phyloP scores from a whole-genome alignment of 1,140 invertebrate genomes.

The Colletes gigas region DNA sequence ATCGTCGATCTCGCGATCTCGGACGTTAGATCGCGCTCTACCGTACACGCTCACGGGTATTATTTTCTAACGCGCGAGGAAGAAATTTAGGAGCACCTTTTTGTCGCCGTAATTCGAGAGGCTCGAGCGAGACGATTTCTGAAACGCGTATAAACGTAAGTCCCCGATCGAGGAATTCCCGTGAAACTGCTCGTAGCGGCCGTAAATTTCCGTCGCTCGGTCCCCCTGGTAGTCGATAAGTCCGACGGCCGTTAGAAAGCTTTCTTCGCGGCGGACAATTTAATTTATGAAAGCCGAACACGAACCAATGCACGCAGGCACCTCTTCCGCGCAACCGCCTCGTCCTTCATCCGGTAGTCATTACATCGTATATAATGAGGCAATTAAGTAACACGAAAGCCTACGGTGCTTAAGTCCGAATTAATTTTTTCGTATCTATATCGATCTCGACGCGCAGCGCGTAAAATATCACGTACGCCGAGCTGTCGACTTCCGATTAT shows the following conservation, averaged over 20 bases:
- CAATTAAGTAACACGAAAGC: slow-evolving; percentile 45
- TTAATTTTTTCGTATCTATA: slow-evolving; percentile 46
- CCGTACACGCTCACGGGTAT: neutral
- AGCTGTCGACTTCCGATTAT: neutral
- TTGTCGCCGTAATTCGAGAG: neutral
- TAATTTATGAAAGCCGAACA: slow-evolving; percentile 30
- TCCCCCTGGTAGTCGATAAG: too few species aligned
- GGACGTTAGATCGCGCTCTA: too few species aligned
- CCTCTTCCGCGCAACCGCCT: neutral
- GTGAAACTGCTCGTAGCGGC: neutral
- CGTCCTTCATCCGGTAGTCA: slow-evolving; percentile 39
- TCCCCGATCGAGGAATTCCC: neutral
- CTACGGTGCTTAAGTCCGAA: slow-evolving; percentile 42
- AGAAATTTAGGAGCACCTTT: too few species aligned
- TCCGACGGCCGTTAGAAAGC: neutral
- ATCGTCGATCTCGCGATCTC: too few species aligned
- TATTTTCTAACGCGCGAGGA: neutral
- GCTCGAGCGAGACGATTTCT: neutral
- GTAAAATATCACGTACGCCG: neutral
- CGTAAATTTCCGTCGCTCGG: slow-evolving; percentile 8
- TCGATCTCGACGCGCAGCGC: slow-evolving; percentile 25
- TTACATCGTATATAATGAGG: slow-evolving; percentile 48
- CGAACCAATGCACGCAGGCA: slow-evolving; percentile 2
- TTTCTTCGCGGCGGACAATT: slow-evolving; percentile 2
- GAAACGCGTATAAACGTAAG: neutral